Base-by-base conservation (phyloP, 2,888 invertebrate species). In the Apamea monoglypha region DNA sequence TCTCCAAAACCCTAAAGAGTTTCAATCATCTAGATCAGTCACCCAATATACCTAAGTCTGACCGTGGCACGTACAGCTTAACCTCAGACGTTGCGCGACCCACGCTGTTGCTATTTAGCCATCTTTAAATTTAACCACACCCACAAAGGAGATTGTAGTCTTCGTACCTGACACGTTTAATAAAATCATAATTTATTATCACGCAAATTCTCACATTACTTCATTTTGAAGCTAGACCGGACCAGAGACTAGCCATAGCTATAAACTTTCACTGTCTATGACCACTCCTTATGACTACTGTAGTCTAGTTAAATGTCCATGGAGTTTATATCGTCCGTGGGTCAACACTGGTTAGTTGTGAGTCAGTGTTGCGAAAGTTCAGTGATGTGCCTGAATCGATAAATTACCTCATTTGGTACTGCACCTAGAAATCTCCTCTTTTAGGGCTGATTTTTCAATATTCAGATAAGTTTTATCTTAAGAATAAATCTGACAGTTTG, bases 181-280 rank as follows among this genome's bases (percentile, higher is more conserved):
- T 74, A 70, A 82, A 66, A 80, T 83, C 25, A 70, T 84, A 66
- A 83, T 82, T 80, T 80, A 79, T 66, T 7, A 68, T 63, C 32
- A 50, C 36, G 36, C 69, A 63, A 1, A 84, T 80, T 84, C 79
- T 66, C 74, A 74, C 53, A 80, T 73, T 70, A 82, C 53, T 73
- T 18, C 18, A 83, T 69, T 80, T 71, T 71, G 63, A 84, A 64
- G 79, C 29, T 69, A 59, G 66, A 80, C 74, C 63, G 71, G 71
- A 71, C 67, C 71, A 68, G 56, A 71, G 14, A 74, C 64, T 70
- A 61, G 69, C 63, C 76, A 47, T 69, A 67, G 70, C 44, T 53
- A 74, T 61, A 70, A 82, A 84, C 84, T 84, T 84, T 85, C 84
- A 75, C 85, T 79, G 71, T 78, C 74, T 85, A 74, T 84, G 84